Percentiles rank a stretch among this genome's conserved stretches.
Conservation (phyloP, 1,140 invertebrate species). For the Ladona fulva region DNA sequence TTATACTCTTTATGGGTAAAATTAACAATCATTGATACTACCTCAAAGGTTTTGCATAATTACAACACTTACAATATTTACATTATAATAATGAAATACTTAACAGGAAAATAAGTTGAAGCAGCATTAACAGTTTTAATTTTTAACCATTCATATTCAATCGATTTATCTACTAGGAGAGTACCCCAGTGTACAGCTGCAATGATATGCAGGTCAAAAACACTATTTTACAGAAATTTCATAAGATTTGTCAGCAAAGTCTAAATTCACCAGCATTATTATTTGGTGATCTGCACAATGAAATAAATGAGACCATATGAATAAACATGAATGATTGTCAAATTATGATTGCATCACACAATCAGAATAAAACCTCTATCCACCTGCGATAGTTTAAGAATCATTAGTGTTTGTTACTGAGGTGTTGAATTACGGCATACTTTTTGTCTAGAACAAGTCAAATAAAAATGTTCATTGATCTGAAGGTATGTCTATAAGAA, state of each 20-base stretch:
- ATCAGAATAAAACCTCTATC: neutral
- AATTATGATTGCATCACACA: neutral
- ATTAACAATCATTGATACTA: neutral
- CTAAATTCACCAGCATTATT: neutral
- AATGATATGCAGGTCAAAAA: neutral
- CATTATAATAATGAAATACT: neutral
- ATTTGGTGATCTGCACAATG: neutral
- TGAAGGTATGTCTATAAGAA: no score
- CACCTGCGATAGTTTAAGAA: neutral
- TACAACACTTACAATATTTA: slow-evolving; percentile 4
- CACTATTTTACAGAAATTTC: neutral
- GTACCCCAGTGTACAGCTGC: neutral
- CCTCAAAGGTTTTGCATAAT: neutral
- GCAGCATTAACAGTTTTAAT: neutral
- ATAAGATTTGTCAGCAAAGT: neutral
- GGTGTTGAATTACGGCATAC: no score
- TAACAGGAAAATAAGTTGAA: neutral
- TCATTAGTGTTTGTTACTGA: no score
- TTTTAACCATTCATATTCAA: no score
- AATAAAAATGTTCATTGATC: no score
- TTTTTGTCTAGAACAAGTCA: no score
- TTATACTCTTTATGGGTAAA: neutral
- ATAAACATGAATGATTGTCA: slow-evolving; percentile 2
- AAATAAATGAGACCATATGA: neutral
- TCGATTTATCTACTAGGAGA: neutral